Evolutionary conservation across 2,888 invertebrate species (phyloP), one percentile per base, ranked within the genome.

Genomic region (Rhagonycha lutea): DNA sequence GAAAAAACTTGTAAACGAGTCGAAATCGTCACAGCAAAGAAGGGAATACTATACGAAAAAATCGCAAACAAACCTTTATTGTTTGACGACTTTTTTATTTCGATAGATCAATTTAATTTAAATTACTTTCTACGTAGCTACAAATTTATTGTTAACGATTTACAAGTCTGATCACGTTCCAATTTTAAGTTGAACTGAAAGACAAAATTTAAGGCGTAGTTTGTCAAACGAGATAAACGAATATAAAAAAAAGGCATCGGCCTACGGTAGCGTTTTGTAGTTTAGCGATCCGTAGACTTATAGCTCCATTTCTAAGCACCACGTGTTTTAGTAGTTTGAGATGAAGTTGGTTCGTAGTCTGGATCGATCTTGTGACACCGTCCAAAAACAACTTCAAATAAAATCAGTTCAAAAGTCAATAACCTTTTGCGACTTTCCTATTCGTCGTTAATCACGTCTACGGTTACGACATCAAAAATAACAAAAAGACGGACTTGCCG

Each of bases 321-420:
- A 68, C 73, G 67, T 70, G 77, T 75, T 70, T 73, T 75, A 73
- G 73, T 77, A 78, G 73, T 69, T 78, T 71, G 67, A 62, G 73
- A 74, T 76, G 75, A 75, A 71, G 68, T 24, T 70, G 72, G 70
- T 65, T 77, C 77, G 71, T 68, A 71, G 75, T 75, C 73, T 68
- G 68, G 76, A 78, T 80, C 80, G 80, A 80, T 80, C 79, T 74
- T 71, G 77, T 73, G 78, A 79, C 74, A 77, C 72, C 76, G 79
- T 79, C 78, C 78, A 72, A 77, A 79, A 80, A 80, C 79, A 78
- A 80, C 74, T 69, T 72, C 74, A 72, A 68, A 71, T 73, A 79
- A 77, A 80, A 81, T 81, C 81, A 80, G 80, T 81, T 78, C 79
- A 79, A 80, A 80, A 81, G 81, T 81, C 81, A 81, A 81, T 80